Conservation (phyloP, 1,140 invertebrate species). For the Trinorchestia longiramus region DNA sequence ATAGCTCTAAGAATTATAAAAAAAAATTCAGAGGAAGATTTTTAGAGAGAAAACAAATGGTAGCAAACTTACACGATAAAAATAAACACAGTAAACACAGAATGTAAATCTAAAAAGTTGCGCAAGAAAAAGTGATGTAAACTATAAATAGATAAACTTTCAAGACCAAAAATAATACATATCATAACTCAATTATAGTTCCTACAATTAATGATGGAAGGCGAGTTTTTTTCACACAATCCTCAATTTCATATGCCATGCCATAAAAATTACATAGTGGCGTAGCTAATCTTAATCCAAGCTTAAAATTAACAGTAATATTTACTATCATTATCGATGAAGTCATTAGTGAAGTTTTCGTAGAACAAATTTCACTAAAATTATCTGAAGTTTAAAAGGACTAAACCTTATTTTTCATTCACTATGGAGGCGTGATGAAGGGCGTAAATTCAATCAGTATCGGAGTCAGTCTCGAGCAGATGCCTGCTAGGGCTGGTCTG, state of each 20-base stretch:
- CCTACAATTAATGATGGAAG: not conserved
- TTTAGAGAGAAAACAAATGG: not conserved
- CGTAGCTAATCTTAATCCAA: not conserved
- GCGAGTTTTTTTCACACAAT: not conserved
- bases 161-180: not conserved
- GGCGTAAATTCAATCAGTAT: not conserved
- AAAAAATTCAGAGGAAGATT: not conserved
- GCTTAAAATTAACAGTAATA: not conserved
- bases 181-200: not conserved
- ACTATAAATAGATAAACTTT: not conserved
- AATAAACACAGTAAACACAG: not conserved
- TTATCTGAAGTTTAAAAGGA: not conserved
- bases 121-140: not conserved
- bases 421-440: not conserved
- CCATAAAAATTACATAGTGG: not conserved
- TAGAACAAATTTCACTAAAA: not conserved
- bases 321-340: not conserved
- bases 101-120: not conserved
- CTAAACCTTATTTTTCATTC: not conserved
- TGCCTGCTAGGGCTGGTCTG: not conserved
- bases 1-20: not conserved
- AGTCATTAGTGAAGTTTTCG: not conserved
- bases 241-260: not conserved
- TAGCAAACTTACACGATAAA: not conserved
- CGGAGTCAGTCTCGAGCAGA: not conserved